Evolutionary conservation across 2,113 vertebrate species (phyloP), one percentile per base, ranked within the genome.

Genomic region (Egretta garzetta): DNA sequence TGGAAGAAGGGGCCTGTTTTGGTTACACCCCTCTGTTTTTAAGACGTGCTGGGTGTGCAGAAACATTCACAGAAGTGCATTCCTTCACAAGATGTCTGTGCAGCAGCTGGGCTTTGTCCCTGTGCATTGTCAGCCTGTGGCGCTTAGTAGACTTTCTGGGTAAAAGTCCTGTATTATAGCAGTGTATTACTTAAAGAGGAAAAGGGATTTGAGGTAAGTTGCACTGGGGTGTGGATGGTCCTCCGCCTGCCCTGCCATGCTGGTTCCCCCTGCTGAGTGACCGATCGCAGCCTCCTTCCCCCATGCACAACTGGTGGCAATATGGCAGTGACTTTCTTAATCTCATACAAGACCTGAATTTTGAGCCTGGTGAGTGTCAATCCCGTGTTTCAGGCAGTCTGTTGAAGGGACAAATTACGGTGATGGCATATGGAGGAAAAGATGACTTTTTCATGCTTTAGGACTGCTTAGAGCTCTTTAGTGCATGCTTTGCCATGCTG

Each of bases 71-170:
- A 1, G 80, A 81, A 87, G 26, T 14, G 23, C 53, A 45, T 95
- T 94, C 81, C 43, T 49, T 58, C 0, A 0, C n/a, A 35, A 49
- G 80, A 75, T 33, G 73, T 68, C 89, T 94, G 84, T 5, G 5
- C 49, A 93, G 84, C 90, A 93, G 81, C 95, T 95, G 93, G 73
- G 43, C 58, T 92, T 79, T 85, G 81, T 90, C 79, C 81, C 62
- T 47, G 19, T 17, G 53, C 2, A 1, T 75, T 55, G 60, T 90
- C 79, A 88, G 81, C n/a, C 22, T 76, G 79, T 3, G 4, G 45
- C 17, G 8, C 55, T 88, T 35, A 28, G 55, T 35, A 83, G 45
- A 35, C 19, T 63, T 70, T 64, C 47, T 50, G 37, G 18, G 39
- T 79, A 66, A 59, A 87, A 74, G 32, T 55, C 23, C 50, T 30